Base-by-base conservation (phyloP, 2,113 vertebrate species). In the Puntigrus tetrazona region DNA sequence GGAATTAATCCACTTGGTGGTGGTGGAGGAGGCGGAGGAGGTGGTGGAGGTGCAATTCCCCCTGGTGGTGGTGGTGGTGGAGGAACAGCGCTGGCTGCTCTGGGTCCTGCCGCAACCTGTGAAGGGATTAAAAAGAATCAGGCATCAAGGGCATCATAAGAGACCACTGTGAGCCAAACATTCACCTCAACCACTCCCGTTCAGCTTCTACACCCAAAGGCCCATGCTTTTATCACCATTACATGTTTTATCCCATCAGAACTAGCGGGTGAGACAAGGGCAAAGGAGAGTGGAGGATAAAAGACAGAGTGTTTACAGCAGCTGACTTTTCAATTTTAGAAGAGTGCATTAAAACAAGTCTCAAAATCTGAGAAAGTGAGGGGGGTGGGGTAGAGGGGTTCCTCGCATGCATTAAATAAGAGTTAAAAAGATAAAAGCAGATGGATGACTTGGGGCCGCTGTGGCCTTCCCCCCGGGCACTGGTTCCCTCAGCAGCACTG, bases 41-140 rank as follows among this genome's bases (percentile, higher is more conserved):
- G 90, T 7, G 93, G 91, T 0, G 89, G 90, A 7, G 92, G 85
- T 41, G 87, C 88, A 3, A 88, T 78, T 4, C 86, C 83, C 25
- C 92, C 89, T 3, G 11, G 92, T 22, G 92, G 86, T 20, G 89
- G 22, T 3, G 92, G 29, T n/a, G 75, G 55, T 31, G 29, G 16
- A 4, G 29, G 82, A 67, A 41, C 5, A 3, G 29, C 69, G 55
- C 77, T 89, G 0, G 90, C 80, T 0, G 63, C 89, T 67, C 88
- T 13, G 43, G 90, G 89, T 78, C 91, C 89, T 2, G 72, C 69
- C 59, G 94, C 88, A 86, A 89, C 92, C 96, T 97, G 88, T 16
- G 61, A 34, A 73, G 25, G 78, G 1, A 85, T 2, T 11, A 52
- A 0, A 38, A 25, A 83, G 11, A 57, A 59, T 75, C 69, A 91